Percentiles rank a stretch among this genome's conserved stretches.
phyloP scores from a whole-genome alignment of 64 coral and sea anemone genomes.

The Acropora yongei region DNA sequence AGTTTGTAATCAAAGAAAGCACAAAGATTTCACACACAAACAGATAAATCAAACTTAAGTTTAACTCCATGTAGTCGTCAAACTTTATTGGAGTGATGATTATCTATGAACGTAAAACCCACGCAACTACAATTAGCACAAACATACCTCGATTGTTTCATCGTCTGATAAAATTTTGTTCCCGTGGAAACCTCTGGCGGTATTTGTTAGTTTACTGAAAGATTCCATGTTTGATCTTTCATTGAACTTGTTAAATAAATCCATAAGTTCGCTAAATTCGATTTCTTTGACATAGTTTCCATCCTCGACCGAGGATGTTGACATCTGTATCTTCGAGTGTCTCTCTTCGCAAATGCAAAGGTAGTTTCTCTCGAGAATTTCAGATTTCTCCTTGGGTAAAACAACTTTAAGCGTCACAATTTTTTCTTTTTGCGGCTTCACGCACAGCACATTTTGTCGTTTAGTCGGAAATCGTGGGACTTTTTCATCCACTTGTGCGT shows the following conservation, averaged over 20 bases:
- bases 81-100: too few species aligned
- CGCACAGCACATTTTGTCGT: not conserved
- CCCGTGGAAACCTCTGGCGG: slow-evolving; percentile 10
- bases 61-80: too few species aligned
- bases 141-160: slow-evolving; percentile 2
- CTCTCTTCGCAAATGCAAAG: slow-evolving; percentile 37
- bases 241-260: slow-evolving; percentile 3
- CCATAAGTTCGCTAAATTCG: slow-evolving; percentile 21
- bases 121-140: not conserved
- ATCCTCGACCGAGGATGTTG: not conserved
- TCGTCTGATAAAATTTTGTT: slow-evolving; percentile 13
- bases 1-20: not conserved
- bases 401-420: slow-evolving; percentile 55
- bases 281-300: not conserved
- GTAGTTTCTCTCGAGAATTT: slow-evolving; percentile 50
- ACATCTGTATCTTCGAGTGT: too few species aligned
- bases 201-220: not conserved
- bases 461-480: not conserved
- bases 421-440: slow-evolving; percentile 39
- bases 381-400: slow-evolving; percentile 1
- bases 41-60: too few species aligned
- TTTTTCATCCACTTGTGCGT: not conserved
- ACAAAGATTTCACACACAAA: not conserved
- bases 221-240: slow-evolving; percentile 1
- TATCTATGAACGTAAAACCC: not conserved